phyloP scores from a whole-genome alignment of 2,797 vertebrate species.

The Melanogrammus aeglefinus region DNA sequence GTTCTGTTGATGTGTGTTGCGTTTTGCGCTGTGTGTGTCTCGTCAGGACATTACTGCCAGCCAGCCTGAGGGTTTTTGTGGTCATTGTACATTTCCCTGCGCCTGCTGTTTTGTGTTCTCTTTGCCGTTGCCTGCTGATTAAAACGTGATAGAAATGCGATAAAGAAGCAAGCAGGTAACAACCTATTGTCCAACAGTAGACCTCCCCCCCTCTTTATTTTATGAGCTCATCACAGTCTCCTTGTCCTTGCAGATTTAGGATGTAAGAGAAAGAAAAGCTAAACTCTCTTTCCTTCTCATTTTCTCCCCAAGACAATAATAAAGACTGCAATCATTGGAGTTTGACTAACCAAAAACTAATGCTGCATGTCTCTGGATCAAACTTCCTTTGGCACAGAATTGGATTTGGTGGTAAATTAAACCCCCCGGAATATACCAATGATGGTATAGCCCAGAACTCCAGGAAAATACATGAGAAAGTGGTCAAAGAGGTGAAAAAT shows the following conservation, averaged over 20 bases:
- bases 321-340: background rate
- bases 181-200: background rate
- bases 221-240: background rate
- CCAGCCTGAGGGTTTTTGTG: background rate
- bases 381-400: background rate
- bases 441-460: background rate
- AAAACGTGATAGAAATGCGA: background rate
- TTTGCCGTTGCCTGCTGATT: background rate
- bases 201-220: background rate
- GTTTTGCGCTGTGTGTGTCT: background rate
- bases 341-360: background rate
- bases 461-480: conserved; percentile 31
- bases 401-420: background rate
- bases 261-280: background rate
- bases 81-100: background rate
- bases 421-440: background rate
- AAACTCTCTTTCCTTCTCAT: too few relatives aligned
- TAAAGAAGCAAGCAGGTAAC: background rate
- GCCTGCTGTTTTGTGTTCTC: background rate
- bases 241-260: background rate
- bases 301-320: too few relatives aligned
- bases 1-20: background rate
- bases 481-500: conserved; percentile 15
- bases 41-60: background rate
- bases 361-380: too few relatives aligned